These are phyloP conservation scores for Leptopterna dolabrata DNA, from an alignment of 2,888 invertebrate species.

Conservation along the genomic window DNA sequence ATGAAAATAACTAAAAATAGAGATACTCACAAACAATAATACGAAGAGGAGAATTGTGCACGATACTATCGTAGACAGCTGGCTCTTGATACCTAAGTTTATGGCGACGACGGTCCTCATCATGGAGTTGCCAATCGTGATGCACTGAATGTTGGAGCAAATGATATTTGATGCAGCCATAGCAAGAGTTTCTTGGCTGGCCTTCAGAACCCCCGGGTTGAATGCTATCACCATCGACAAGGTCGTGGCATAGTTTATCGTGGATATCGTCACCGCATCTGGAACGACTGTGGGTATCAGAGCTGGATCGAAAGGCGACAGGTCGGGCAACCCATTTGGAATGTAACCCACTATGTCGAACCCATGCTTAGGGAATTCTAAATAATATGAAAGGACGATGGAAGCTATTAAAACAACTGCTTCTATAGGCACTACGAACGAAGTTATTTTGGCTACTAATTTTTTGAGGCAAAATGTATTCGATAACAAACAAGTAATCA, in stretches of 20 bases:
- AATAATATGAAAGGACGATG: constrained; percentile 52
- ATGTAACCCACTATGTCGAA: constrained; percentile 52
- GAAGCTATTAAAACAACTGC: constrained; percentile 52
- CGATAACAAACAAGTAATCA: constrained; percentile 42
- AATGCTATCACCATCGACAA: constrained; percentile 56
- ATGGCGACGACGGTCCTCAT: constrained; percentile 58
- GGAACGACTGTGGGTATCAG: constrained; percentile 20
- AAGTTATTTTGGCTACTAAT: constrained; percentile 47
- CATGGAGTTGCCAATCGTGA: constrained; percentile 59
- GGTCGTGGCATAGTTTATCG: constrained; percentile 56
- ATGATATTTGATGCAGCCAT: constrained; percentile 56
- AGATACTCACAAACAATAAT: constrained; percentile 56
- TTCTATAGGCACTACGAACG: constrained; percentile 57
- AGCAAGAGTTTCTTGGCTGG: constrained; percentile 57
- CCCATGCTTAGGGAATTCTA: constrained; percentile 42
- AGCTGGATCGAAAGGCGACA: background rate
- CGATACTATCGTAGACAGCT: constrained; percentile 54
- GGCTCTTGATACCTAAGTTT: constrained; percentile 54
- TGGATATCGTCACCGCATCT: constrained; percentile 50
- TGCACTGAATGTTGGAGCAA: constrained; percentile 58
- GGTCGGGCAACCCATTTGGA: constrained; percentile 37
- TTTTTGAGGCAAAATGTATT: constrained; percentile 53
- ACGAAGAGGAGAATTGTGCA: constrained; percentile 54
- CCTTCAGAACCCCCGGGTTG: constrained; percentile 45
- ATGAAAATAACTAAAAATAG: no score